Base-by-base conservation (phyloP, 2,888 invertebrate species). In the Coelinius sp. region DNA sequence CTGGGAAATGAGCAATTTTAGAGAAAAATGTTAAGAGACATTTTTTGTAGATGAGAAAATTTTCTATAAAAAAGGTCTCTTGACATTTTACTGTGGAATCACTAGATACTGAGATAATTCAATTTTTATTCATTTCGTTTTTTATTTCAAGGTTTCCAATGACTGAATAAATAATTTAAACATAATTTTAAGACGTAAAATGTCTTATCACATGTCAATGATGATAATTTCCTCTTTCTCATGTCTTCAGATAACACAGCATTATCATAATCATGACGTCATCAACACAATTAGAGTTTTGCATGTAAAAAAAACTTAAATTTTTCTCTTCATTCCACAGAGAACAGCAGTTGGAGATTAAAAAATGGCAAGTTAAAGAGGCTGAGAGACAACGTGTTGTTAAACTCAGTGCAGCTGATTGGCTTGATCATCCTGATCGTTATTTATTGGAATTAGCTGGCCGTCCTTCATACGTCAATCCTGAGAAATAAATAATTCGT, bases 361-460 rank as follows among this genome's bases (percentile, higher is more conserved):
- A 97, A 87, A 94, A 94, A 82, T 97, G 95, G 96, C 96, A 97
- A 86, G 93, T 94, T 20, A 93, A 93, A 81, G 96, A 98, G 87
- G 95, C 94, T 0, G 97, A 98, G 89, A 92, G 94, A 74, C 94
- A 95, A 81, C 90, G 95, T 68, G 92, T 93, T 83, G 95, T 98
- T 7, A 97, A 97, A 86, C 88, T 97, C 73, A 95, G 94, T 14
- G 93, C 96, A 0, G 93, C 94, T 20, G 97, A 97, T 85, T 98
- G 98, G 98, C 91, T 96, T 84, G 97, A 98, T 85, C 97, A 97
- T 89, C 97, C 98, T 0, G 98, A 98, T 89, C 92, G 97, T 71
- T 96, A 97, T 86, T 90, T 97, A 64, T 89, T 97, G 75, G 95
- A 97, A 87, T 89, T 97, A 84, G 97, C 95, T 1, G 97, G 97